A percentile compares a stretch with the other conserved stretches of the same genome.
phyloP scores from a whole-genome alignment of 2,888 invertebrate genomes.

The Lamellibrachia satsuma region DNA sequence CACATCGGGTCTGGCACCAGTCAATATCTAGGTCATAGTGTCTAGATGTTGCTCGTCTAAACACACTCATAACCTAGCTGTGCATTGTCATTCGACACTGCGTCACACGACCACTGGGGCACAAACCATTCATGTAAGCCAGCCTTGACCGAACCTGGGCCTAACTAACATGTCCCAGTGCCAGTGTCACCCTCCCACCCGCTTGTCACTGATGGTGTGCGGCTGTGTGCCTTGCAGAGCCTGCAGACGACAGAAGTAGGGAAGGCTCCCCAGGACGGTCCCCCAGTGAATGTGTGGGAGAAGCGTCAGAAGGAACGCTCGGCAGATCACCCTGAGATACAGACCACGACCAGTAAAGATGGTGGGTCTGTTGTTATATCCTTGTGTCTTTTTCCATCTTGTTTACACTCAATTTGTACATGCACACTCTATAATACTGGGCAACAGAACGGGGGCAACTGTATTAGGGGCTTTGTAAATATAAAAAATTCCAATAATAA shows the following conservation, averaged over 20 bases:
- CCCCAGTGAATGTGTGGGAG: not conserved
- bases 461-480: no score
- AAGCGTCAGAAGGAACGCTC: not conserved
- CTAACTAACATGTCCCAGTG: not conserved
- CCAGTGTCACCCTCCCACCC: not conserved
- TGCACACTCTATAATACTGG: no score
- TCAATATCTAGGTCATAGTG: no score
- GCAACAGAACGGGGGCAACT: no score
- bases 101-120: no score
- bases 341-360: not conserved
- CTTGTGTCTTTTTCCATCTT: not conserved
- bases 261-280: not conserved
- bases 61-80: no score
- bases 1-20: no score
- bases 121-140: no score
- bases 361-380: not conserved
- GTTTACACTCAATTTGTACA: not conserved
- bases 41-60: no score
- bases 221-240: not conserved
- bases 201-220: not conserved
- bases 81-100: no score
- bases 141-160: no score
- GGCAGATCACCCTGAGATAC: not conserved
- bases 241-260: not conserved
- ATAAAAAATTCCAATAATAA: no score